Evolutionary conservation across 1,140 invertebrate genomes (phyloP).

Genomic region (Drosophila ananassae): DNA sequence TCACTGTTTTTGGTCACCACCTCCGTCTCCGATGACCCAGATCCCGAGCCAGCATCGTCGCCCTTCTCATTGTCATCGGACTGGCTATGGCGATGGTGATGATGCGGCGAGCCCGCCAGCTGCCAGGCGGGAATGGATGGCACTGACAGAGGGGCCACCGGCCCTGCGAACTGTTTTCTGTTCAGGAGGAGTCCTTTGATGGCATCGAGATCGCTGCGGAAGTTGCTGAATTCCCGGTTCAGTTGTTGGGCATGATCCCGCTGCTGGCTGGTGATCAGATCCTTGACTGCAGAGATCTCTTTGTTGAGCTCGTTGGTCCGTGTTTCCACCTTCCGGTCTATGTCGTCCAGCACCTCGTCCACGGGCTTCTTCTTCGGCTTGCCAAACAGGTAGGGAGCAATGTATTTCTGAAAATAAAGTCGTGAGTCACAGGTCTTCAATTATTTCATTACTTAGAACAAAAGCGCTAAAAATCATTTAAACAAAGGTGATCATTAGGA

Average conservation of each 20-base stretch:
- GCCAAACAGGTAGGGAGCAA: constrained; percentile 87
- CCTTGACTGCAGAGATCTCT: constrained; percentile 85
- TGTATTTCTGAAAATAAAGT: constrained; percentile 86
- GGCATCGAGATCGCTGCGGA: constrained; percentile 90
- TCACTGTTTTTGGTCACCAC: constrained; percentile 89
- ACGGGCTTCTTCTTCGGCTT: constrained; percentile 86
- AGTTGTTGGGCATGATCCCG: constrained; percentile 86
- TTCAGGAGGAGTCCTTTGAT: constrained; percentile 91
- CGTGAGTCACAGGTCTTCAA: constrained; percentile 42
- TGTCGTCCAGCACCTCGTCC: constrained; percentile 87
- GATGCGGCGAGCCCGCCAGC: constrained; percentile 84
- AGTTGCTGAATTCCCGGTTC: constrained; percentile 87
- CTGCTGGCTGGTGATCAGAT: constrained; percentile 65
- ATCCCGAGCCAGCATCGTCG: constrained; percentile 85
- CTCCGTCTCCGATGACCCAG: constrained; percentile 87
- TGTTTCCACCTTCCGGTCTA: constrained; percentile 87
- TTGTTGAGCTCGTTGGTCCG: constrained; percentile 87
- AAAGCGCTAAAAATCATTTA: neutral
- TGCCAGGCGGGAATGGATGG: constrained; percentile 92
- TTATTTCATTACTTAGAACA: neutral
- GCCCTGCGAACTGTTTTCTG: constrained; percentile 90
- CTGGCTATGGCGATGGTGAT: constrained; percentile 62
- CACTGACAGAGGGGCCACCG: constrained; percentile 84
- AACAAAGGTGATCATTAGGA: neutral
- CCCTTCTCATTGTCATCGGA: constrained; percentile 82